phyloP scores from a whole-genome alignment of 2,113 vertebrate species.

The Brachyhypopomus gauderio region DNA sequence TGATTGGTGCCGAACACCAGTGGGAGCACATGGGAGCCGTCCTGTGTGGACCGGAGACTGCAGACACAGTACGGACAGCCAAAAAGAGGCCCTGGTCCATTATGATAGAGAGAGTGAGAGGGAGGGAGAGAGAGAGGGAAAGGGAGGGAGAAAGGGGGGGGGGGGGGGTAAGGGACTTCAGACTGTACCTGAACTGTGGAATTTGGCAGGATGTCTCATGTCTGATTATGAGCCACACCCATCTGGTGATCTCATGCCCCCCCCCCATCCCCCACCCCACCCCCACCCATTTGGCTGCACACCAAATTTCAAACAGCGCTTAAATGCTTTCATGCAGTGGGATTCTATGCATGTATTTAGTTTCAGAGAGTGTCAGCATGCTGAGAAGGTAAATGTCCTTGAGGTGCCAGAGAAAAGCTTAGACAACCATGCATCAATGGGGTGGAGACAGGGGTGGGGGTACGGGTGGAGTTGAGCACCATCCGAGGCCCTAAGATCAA shows the following conservation, averaged over 20 bases:
- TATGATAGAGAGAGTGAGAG: not conserved
- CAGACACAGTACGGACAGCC: too few species aligned
- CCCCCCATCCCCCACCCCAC: not conserved
- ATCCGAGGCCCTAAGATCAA: conserved; percentile 69
- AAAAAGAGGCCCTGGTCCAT: not conserved
- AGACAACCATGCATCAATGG: conserved; percentile 6
- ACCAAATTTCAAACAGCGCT: not conserved
- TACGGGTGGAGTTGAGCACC: conserved; percentile 60
- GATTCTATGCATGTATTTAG: not conserved
- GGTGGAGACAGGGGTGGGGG: not conserved
- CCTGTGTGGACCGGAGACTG: not conserved
- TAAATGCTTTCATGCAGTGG: conserved; percentile 11
- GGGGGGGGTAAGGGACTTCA: conserved; percentile 1
- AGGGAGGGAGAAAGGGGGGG: not conserved
- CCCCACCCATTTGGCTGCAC: not conserved
- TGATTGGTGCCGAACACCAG: not conserved
- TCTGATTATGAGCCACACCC: not conserved
- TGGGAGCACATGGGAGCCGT: not conserved
- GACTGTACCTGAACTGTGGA: conserved; percentile 50
- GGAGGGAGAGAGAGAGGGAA: conserved; percentile 16
- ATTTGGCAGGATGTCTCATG: conserved; percentile 34
- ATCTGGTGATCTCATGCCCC: not conserved
- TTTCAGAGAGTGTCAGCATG: conserved; percentile 13
- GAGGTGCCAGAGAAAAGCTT: conserved; percentile 17
- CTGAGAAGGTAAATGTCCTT: conserved; percentile 38